Conservation (phyloP, 2,113 vertebrate species). For the Phoenicopterus ruber region DNA sequence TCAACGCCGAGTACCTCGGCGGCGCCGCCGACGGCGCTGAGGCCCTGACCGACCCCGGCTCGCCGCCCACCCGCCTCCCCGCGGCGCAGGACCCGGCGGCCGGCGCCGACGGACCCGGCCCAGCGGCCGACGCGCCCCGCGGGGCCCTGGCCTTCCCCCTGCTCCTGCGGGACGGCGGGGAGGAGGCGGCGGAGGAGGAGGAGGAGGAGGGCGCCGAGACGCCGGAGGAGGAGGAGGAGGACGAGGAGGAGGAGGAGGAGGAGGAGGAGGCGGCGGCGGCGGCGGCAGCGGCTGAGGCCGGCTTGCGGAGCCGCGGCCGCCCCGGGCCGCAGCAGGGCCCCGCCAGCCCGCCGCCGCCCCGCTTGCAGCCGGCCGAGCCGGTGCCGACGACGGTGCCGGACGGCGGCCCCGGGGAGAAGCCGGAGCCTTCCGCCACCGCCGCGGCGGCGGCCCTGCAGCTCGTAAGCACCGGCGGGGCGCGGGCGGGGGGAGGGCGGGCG, state of each 20-base stretch:
- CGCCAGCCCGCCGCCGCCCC: neutral
- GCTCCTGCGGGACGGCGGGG: neutral
- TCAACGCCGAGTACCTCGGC: slow-evolving; percentile 80
- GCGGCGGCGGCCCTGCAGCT: slow-evolving; percentile 67
- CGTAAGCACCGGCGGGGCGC: slow-evolving; percentile 71
- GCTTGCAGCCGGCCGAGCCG: neutral
- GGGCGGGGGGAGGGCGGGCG: neutral
- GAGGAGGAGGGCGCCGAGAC: neutral
- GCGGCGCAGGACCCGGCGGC: neutral
- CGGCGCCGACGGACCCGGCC: neutral
- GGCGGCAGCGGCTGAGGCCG: slow-evolving; percentile 43
- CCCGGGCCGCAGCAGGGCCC: neutral
- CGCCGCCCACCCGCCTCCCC: slow-evolving; percentile 48
- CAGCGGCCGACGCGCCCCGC: neutral
- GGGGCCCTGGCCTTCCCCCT: neutral
- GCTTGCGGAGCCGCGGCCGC: slow-evolving; percentile 47
- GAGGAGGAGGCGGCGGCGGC: slow-evolving; percentile 6
- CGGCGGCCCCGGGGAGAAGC: slow-evolving; percentile 38
- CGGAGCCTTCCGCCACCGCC: slow-evolving; percentile 53
- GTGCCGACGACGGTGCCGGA: neutral
- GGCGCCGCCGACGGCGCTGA: slow-evolving; percentile 73
- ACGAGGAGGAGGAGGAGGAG: slow-evolving; percentile 39
- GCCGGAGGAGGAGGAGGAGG: slow-evolving; percentile 49
- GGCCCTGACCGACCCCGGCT: slow-evolving; percentile 67
- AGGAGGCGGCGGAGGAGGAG: neutral